Conservation (phyloP, 2,888 invertebrate species). For the Drosophila pseudotalamancana region DNA sequence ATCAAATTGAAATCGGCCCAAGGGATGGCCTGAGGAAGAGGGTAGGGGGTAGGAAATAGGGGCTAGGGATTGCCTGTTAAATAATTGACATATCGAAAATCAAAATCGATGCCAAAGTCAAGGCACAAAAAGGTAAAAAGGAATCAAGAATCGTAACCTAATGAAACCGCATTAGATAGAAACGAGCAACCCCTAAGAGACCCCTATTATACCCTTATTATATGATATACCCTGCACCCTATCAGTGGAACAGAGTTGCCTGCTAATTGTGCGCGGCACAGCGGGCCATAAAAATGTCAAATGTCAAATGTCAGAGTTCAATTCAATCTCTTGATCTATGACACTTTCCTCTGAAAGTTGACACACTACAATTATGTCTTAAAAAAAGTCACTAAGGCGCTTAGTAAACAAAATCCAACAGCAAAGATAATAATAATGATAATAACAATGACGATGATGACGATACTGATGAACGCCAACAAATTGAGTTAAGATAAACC, state of each 20-base stretch:
- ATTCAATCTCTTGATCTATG: constrained; percentile 41
- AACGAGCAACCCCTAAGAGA: constrained; percentile 14
- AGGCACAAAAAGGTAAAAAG: constrained; percentile 29
- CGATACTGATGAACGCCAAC: constrained; percentile 48
- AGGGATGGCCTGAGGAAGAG: constrained; percentile 17
- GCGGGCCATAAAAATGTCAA: constrained; percentile 50
- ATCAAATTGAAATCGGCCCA: constrained; percentile 69
- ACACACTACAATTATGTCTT: constrained; percentile 24
- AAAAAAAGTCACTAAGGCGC: constrained; percentile 28
- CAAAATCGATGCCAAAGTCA: constrained; percentile 44
- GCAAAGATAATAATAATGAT: constrained; percentile 8
- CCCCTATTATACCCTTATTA: too few relatives aligned
- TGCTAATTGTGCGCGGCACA: constrained; percentile 55
- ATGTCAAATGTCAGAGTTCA: constrained; percentile 5
- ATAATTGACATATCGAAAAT: constrained; percentile 62
- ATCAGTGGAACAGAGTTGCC: constrained; percentile 20
- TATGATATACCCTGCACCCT: background rate
- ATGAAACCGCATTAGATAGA: constrained; percentile 20
- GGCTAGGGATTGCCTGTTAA: constrained; percentile 10
- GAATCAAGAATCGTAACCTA: background rate
- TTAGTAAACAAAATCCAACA: constrained; percentile 1
- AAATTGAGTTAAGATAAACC: constrained; percentile 76
- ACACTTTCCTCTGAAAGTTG: constrained; percentile 17
- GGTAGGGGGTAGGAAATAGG: too few relatives aligned
- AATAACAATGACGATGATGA: constrained; percentile 8